Base-by-base conservation (phyloP, 2,113 vertebrate genomes). In the Noturus placidus region DNA sequence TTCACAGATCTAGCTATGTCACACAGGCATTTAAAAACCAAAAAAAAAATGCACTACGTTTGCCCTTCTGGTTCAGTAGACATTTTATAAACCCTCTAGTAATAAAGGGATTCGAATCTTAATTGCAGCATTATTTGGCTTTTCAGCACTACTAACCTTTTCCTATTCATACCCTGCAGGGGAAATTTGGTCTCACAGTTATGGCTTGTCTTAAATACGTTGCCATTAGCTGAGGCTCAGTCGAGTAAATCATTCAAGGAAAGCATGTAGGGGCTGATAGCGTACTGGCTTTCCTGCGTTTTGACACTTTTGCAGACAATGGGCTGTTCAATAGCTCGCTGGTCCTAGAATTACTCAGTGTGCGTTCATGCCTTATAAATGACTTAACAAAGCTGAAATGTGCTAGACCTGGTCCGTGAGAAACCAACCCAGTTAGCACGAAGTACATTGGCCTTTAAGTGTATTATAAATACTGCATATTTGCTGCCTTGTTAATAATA, bases 221-320 rank as follows among this genome's bases (percentile, higher is more conserved):
- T 27, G 46, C 56, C 42, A 10, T 70, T 87, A 87, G 85, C 77
- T 74, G 67, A 70, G 88, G 56, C 50, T 83, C 72, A 27, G 59
- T 82, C 19, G 52, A 11, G 54, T 70, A 90, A 90, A 87, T 93
- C 90, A 91, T 84, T 83, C 27, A 74, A 90, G 88, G 87, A 86
- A 90, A 82, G 56, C 90, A 77, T 92, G 84, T 74, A 77, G 70
- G 0, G 30, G 83, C 86, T 88, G 86, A 92, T 87, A 90, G 17
- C 61, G 35, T 0, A 88, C 86, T 93, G 52, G 89, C 87, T 56
- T 89, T 90, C 87, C 83, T 83, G 14, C 77, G 84, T 57, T 54
- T 83, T 85, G 85, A 78, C 83, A 57, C 69, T 79, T 89, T 81
- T 87, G 56, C 50, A 82, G 63, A 80, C 83, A 19, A 27, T 86